These are phyloP conservation scores for Drosophila buzzatii DNA, from an alignment of 2,888 invertebrate species.

Conservation along the genomic window DNA sequence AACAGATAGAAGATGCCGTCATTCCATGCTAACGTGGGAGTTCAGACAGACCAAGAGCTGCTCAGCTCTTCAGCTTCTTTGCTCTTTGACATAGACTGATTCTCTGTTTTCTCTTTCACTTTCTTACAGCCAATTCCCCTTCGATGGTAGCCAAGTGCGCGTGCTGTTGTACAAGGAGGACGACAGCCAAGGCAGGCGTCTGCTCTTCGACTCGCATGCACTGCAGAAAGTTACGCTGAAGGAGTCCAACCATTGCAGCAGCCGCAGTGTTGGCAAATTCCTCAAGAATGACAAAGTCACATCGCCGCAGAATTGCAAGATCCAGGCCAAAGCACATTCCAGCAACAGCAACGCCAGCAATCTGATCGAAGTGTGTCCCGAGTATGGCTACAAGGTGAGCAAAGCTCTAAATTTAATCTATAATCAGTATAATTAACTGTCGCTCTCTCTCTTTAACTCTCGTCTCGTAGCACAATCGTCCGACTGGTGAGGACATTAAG, in stretches of 20 bases:
- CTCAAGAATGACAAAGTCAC: slow-evolving; percentile 63
- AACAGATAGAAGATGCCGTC: background rate
- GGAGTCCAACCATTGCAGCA: slow-evolving; percentile 53
- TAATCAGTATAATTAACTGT: background rate
- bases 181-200: slow-evolving; percentile 91
- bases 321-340: slow-evolving; percentile 79
- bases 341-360: slow-evolving; percentile 59
- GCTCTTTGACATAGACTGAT: background rate
- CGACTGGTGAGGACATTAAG: slow-evolving; percentile 88
- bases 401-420: background rate
- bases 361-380: slow-evolving; percentile 88
- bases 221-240: slow-evolving; percentile 87
- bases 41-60: slow-evolving; percentile 14
- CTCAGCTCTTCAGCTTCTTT: background rate
- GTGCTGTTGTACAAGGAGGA: slow-evolving; percentile 94
- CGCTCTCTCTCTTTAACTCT: background rate
- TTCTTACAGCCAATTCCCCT: slow-evolving; percentile 86
- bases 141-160: slow-evolving; percentile 90
- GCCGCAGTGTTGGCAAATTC: slow-evolving; percentile 59
- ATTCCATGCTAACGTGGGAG: background rate
- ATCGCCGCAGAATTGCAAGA: slow-evolving; percentile 63
- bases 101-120: background rate
- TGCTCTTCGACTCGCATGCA: slow-evolving; percentile 93
- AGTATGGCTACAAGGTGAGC: slow-evolving; percentile 89
- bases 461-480: slow-evolving; percentile 87